Evolutionary conservation across 1,140 invertebrate genomes (phyloP), one percentile per base, ranked within the genome.

Genomic region (Megalonaias nervosa): DNA sequence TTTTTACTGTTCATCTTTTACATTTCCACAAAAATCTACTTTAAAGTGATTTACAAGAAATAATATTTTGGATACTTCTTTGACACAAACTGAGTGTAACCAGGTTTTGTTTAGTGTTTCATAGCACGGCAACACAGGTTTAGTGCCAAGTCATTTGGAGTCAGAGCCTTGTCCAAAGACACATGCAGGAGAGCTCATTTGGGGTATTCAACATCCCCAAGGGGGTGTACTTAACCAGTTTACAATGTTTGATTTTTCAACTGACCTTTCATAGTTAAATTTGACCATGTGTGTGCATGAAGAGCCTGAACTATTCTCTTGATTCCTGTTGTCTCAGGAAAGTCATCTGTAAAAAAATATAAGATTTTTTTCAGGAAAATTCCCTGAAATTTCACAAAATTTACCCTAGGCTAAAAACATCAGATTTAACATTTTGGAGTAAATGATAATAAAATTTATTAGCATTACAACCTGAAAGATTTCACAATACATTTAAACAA

Each of bases 211-310:
- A 62, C 26, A 14, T 21, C 31, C n/a, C 12, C 58, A n/a, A 70
- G 38, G 9, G 38, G 38, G 9, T 4, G 38, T 48, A 48, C 38
- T 5, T 48, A 48, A 48, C 6, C 38, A 48, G 38, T 11, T 48
- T 48, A 48, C 38, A 48, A 48, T 48, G 38, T 48, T 48, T 48
- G 38, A 48, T 48, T 48, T 48, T 48, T 9, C 38, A 68, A 31
- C 82, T 72, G 84, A 93, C 93, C 92, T 93, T 95, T 95, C 84
- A 95, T 91, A 62, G 88, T 89, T 62, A 96, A 91, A 88, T 95
- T 95, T 65, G 95, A 93, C 95, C 95, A 96, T 60, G 93, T 92
- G 88, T 96, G 94, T 76, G 95, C 94, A 89, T 95, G 93, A 48
- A 96, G 89, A 79, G 94, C 94, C 92, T 95, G 94, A 26, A 94